Percentiles rank a stretch among this genome's conserved stretches.
Evolutionary conservation across 2,888 invertebrate genomes (phyloP).

Genomic region (Cancer borealis): DNA sequence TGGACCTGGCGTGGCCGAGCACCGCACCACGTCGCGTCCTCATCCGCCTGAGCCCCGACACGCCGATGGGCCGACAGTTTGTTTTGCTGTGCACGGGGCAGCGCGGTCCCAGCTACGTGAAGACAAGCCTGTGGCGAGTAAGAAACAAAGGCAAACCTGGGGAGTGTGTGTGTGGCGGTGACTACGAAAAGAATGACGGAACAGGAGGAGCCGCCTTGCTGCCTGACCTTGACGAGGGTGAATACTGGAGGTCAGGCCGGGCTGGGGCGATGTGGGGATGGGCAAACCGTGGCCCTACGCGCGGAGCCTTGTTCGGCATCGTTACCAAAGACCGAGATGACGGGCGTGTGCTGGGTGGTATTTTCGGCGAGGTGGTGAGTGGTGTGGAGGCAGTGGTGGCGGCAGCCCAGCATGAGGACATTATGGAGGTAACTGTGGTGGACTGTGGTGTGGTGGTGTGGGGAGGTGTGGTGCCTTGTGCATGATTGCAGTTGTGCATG

Average conservation of each 20-base stretch:
- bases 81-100: constrained; percentile 46
- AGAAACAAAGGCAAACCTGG: background rate
- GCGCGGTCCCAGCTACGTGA: constrained; percentile 36
- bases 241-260: background rate
- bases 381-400: constrained; percentile 18
- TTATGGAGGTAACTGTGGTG: constrained; percentile 39
- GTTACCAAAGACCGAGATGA: background rate
- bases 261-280: background rate
- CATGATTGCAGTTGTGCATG: background rate
- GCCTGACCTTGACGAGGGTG: background rate
- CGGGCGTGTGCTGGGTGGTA: background rate
- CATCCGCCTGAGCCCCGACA: constrained; percentile 41
- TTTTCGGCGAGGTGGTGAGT: constrained; percentile 34
- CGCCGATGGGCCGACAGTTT: constrained; percentile 38
- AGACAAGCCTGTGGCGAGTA: background rate
- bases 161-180: constrained; percentile 43
- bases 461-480: background rate
- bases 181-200: constrained; percentile 20
- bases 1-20: constrained; percentile 39
- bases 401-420: background rate
- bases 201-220: constrained; percentile 31
- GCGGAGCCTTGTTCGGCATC: constrained; percentile 41
- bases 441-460: constrained; percentile 46
- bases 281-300: background rate
- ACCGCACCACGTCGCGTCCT: background rate